Conservation (phyloP, 2,113 vertebrate genomes). For the Patagioenas fasciata region DNA sequence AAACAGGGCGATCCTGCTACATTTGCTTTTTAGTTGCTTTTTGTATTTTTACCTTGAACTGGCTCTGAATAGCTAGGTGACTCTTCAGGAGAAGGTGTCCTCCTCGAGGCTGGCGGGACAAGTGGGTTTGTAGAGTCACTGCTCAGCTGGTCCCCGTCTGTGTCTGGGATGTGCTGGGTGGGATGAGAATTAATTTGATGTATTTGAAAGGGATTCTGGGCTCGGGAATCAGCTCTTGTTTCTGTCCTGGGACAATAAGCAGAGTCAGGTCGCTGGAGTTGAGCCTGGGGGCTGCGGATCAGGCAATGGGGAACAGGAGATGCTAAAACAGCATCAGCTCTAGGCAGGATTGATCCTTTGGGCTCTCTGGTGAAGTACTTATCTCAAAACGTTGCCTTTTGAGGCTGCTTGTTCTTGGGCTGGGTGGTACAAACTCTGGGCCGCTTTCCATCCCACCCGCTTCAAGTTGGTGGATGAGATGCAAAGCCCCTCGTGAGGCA, state of each 20-base stretch:
- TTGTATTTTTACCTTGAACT: neutral
- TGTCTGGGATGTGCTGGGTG: neutral
- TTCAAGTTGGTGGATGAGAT: accelerated
- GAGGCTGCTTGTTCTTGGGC: accelerated
- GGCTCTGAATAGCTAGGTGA: neutral
- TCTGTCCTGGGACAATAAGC: neutral
- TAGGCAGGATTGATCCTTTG: neutral
- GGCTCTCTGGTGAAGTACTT: neutral
- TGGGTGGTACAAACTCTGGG: neutral
- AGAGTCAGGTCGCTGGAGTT: neutral
- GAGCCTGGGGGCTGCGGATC: neutral
- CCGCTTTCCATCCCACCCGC: too few species aligned
- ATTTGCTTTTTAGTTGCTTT: neutral
- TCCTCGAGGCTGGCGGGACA: neutral
- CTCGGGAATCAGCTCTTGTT: accelerated
- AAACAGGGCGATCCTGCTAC: neutral
- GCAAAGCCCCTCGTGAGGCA: neutral
- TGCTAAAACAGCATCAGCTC: neutral
- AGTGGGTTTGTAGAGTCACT: neutral
- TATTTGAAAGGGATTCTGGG: neutral
- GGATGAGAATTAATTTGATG: neutral
- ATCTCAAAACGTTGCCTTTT: neutral
- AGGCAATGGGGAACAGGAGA: accelerated
- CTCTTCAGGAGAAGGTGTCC: neutral
- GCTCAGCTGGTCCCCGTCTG: neutral